Conservation (phyloP, 2,797 vertebrate species). For the Acomys russatus region DNA sequence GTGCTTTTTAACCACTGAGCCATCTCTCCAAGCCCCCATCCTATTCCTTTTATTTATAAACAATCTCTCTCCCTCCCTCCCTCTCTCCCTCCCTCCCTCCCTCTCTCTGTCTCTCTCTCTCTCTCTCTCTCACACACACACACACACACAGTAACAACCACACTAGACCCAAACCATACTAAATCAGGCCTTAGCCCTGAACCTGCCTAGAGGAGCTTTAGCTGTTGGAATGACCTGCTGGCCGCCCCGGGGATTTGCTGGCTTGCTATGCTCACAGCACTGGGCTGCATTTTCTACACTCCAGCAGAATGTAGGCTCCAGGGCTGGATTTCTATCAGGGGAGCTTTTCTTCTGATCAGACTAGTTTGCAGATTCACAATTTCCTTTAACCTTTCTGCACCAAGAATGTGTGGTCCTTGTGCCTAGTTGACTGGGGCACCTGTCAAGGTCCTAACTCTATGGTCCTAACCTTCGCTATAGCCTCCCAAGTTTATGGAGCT, state of each 20-base stretch:
- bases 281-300: background rate
- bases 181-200: background rate
- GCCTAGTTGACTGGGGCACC: background rate
- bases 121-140: background rate
- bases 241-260: background rate
- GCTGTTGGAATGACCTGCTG: background rate
- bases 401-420: slow-evolving; percentile 15
- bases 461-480: background rate
- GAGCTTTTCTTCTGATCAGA: background rate
- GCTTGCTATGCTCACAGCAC: background rate
- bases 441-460: background rate
- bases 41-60: background rate
- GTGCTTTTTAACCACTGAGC: background rate
- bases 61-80: background rate
- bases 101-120: too few relatives aligned
- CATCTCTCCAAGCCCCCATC: background rate
- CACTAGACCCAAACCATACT: background rate
- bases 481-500: background rate
- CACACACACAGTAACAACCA: background rate
- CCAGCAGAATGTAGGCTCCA: background rate
- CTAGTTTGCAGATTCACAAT: background rate
- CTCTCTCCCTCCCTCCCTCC: background rate
- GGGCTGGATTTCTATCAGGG: background rate
- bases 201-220: background rate
- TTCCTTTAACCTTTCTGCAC: slow-evolving; percentile 23